These are phyloP conservation scores for Lonchura striata DNA, from an alignment of 2,113 vertebrate species.

Conservation along the genomic window DNA sequence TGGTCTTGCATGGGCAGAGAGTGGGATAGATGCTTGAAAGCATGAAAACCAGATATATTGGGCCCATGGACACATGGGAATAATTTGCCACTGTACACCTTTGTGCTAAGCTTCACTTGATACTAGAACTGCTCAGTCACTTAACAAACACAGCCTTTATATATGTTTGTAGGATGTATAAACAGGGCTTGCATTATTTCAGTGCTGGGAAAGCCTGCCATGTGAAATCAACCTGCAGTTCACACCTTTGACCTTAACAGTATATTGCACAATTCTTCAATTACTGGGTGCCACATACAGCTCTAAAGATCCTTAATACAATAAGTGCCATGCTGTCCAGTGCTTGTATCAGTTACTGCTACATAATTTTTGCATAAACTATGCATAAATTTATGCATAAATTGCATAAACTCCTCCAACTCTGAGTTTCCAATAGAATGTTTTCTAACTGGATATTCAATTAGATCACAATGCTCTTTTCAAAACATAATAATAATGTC, in stretches of 20 bases:
- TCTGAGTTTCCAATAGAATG: neutral
- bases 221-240: slow-evolving; percentile 9
- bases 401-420: neutral
- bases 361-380: neutral
- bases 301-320: neutral
- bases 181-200: slow-evolving; percentile 35
- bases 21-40: neutral
- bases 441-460: neutral
- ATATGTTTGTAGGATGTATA: neutral
- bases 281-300: neutral
- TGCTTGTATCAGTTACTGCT: neutral
- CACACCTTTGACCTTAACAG: neutral
- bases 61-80: neutral
- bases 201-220: neutral
- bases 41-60: neutral
- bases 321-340: neutral
- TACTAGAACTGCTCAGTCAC: neutral
- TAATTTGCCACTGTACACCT: neutral
- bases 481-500: neutral
- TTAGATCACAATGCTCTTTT: neutral
- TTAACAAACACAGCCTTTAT: neutral
- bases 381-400: too few relatives aligned
- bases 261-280: neutral
- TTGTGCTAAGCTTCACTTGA: neutral
- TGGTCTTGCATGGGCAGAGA: neutral